phyloP scores from a whole-genome alignment of 1,140 invertebrate genomes.

The Galendromus occidentalis region DNA sequence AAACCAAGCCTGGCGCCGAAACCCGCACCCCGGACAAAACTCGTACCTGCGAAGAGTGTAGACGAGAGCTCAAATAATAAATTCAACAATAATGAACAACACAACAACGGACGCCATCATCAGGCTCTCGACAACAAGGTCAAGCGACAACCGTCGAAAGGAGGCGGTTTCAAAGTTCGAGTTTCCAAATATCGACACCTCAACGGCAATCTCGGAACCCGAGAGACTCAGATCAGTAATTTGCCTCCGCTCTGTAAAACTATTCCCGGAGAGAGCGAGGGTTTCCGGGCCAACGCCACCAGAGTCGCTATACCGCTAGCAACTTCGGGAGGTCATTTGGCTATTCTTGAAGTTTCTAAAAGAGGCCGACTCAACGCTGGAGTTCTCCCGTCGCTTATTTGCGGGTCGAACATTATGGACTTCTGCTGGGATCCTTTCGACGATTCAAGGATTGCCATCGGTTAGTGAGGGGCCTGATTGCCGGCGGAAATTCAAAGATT shows the following conservation, averaged over 20 bases:
- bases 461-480: conserved; percentile 34
- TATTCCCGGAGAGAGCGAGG: conserved; percentile 77
- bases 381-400: conserved; percentile 61
- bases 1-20: neutral
- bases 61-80: neutral
- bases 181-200: conserved; percentile 81
- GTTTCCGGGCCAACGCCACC: conserved; percentile 65
- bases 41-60: conserved; percentile 7
- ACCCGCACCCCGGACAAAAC: neutral
- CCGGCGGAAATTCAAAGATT: too few species aligned
- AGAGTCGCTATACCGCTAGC: conserved; percentile 65
- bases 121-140: conserved; percentile 2
- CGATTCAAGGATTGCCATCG: conserved; percentile 50
- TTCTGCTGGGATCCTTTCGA: conserved; percentile 84
- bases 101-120: neutral
- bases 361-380: conserved; percentile 50
- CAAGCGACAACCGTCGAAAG: neutral
- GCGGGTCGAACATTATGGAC: conserved; percentile 68
- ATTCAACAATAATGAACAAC: conserved; percentile 1
- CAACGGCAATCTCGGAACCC: conserved; percentile 68
- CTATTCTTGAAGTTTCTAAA: conserved; percentile 49
- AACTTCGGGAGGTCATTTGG: conserved; percentile 68
- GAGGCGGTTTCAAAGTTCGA: conserved; percentile 37
- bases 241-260: conserved; percentile 69
- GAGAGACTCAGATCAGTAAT: conserved; percentile 76